Evolutionary conservation across 1,140 invertebrate genomes (phyloP).

Genomic region (Brachionus rubens): DNA sequence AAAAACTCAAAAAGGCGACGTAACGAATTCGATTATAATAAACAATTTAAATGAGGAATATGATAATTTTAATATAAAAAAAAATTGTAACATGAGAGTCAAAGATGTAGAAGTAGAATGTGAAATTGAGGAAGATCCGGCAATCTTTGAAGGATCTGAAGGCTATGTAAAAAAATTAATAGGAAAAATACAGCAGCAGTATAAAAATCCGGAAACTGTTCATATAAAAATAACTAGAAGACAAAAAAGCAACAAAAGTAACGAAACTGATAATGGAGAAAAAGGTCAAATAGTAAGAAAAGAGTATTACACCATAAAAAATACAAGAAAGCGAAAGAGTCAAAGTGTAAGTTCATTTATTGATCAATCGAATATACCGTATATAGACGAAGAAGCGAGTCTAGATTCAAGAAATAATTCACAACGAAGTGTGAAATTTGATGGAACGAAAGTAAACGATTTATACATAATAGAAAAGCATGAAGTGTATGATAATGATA

Average conservation of each 20-base stretch:
- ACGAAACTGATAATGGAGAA: neutral
- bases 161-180: conserved; percentile 39
- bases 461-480: conserved; percentile 29
- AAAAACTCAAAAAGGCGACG: neutral
- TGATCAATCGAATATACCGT: conserved; percentile 35
- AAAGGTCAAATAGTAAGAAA: conserved; percentile 12
- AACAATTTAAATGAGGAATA: conserved; percentile 1
- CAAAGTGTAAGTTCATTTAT: conserved; percentile 34
- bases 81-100: neutral
- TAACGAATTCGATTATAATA: too few species aligned
- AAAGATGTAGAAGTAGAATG: conserved; percentile 45
- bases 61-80: conserved; percentile 32
- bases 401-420: neutral
- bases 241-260: neutral
- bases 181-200: conserved; percentile 34
- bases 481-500: neutral
- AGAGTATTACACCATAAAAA: conserved; percentile 41
- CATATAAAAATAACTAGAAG: conserved; percentile 41
- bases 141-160: conserved; percentile 31
- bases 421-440: neutral
- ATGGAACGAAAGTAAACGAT: neutral
- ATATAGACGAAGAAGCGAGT: conserved; percentile 21
- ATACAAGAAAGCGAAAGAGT: conserved; percentile 14
- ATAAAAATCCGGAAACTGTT: conserved; percentile 39
- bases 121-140: conserved; percentile 42